A percentile compares a stretch with the other conserved stretches of the same genome.
Evolutionary conservation across 2,113 vertebrate genomes (phyloP).

Genomic region (Proterorhinus semilunaris): DNA sequence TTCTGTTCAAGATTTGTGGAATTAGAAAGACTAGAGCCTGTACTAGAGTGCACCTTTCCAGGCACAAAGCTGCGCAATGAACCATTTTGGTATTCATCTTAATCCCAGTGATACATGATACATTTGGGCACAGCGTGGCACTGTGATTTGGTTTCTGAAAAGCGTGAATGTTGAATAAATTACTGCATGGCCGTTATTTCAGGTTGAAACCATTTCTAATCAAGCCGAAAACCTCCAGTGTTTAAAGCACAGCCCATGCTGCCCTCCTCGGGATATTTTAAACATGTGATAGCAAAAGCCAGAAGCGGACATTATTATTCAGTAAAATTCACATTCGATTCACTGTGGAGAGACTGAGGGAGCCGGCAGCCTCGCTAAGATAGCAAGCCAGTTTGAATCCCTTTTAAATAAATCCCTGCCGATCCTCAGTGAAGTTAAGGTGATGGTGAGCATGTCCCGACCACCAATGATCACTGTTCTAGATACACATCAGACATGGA

Average conservation of each 20-base stretch:
- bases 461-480: no score
- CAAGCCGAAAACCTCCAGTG: not conserved
- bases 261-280: not conserved
- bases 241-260: not conserved
- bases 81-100: not conserved
- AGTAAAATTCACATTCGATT: not conserved
- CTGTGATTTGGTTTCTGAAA: not conserved
- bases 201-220: not conserved
- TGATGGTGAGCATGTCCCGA: no score
- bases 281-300: not conserved
- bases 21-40: slow-evolving; percentile 5
- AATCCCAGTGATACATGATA: not conserved
- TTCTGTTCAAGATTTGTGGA: slow-evolving; percentile 20
- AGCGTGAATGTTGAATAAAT: not conserved
- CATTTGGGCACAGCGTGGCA: not conserved
- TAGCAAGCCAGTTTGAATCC: no score
- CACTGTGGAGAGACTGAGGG: not conserved
- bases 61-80: not conserved
- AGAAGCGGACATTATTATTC: not conserved
- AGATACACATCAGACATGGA: no score
- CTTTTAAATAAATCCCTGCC: no score
- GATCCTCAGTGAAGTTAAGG: no score
- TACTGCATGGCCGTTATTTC: not conserved
- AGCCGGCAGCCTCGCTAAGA: no score
- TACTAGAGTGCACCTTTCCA: not conserved